Evolutionary conservation across 53 echinoderm and acorn worm genomes (phyloP).

Genomic region (Echinometra lucunter): DNA sequence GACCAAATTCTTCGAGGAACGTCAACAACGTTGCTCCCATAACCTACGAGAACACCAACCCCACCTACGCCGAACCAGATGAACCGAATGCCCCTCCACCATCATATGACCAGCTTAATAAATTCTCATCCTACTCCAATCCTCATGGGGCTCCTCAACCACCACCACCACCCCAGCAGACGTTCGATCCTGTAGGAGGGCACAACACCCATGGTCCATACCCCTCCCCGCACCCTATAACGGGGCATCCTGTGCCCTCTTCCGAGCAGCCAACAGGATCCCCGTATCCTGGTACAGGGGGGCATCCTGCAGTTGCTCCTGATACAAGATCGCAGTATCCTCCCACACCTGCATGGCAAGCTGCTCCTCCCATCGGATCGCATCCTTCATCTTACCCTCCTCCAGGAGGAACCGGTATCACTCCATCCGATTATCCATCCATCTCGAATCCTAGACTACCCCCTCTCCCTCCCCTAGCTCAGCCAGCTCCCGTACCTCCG

Average conservation of each 20-base stretch:
- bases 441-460: too few species aligned
- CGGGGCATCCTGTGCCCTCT: not conserved
- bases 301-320: not conserved
- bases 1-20: not conserved
- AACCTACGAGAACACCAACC: not conserved
- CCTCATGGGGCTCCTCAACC: not conserved
- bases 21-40: not conserved
- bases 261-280: not conserved
- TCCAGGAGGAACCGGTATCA: not conserved
- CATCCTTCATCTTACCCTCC: not conserved
- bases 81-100: slow-evolving; percentile 14
- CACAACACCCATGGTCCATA: not conserved
- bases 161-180: not conserved
- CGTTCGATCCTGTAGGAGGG: not conserved
- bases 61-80: not conserved
- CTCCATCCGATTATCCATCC: not conserved
- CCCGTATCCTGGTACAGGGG: not conserved
- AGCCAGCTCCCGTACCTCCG: not conserved
- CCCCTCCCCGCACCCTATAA: not conserved
- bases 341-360: not conserved
- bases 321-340: not conserved
- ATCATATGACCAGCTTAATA: not conserved
- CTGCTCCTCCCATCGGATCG: not conserved
- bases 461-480: not conserved
- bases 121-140: not conserved